Percentiles rank a stretch among this genome's conserved stretches.
Evolutionary conservation across 2,797 vertebrate species (phyloP).

Genomic region (Babyrousa celebensis): DNA sequence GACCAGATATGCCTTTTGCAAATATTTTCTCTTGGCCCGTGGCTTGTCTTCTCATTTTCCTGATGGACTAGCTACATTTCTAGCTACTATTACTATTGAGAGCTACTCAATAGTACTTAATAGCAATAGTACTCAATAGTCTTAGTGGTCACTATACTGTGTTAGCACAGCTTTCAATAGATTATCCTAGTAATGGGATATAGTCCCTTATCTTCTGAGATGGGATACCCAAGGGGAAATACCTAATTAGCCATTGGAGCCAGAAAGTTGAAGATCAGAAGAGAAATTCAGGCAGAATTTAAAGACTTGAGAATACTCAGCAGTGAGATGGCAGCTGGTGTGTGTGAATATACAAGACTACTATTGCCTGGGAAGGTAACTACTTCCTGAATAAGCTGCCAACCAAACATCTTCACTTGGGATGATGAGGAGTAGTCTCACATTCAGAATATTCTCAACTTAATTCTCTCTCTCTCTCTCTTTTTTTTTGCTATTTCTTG

Average conservation of each 20-base stretch:
- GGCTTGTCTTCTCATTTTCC: conserved; percentile 1
- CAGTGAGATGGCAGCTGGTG: neutral
- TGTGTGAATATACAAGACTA: neutral
- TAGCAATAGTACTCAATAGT: neutral
- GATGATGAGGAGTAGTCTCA: neutral
- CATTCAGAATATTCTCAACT: neutral
- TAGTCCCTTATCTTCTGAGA: neutral
- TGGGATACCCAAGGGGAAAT: neutral
- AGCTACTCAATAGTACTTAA: neutral
- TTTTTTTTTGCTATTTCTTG: no score
- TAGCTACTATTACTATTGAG: neutral
- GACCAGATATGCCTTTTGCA: neutral
- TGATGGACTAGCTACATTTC: neutral
- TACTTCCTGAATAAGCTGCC: neutral
- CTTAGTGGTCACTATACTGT: neutral
- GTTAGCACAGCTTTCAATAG: neutral
- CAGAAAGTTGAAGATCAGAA: conserved; percentile 23
- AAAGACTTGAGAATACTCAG: neutral
- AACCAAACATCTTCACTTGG: neutral
- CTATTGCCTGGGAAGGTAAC: neutral
- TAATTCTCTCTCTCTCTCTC: no score
- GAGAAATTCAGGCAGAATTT: neutral
- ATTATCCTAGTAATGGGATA: neutral
- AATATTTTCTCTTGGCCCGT: conserved; percentile 9
- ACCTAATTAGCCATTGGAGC: neutral